Evolutionary conservation across 2,113 vertebrate genomes (phyloP).

Genomic region (Atlantisia rogersi): DNA sequence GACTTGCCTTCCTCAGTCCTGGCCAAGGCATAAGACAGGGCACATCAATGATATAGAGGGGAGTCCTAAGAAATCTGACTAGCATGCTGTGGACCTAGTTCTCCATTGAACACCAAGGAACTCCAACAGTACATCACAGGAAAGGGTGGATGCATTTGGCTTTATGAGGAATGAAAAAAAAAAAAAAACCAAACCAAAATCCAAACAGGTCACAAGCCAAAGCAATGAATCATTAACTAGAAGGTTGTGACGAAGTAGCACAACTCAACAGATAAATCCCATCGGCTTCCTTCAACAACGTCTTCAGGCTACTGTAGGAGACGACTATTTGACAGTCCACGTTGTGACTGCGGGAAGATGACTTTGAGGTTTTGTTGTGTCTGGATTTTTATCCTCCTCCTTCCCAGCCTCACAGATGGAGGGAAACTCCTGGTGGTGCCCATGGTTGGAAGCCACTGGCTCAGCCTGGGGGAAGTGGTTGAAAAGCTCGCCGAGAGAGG

Average conservation of each 20-base stretch:
- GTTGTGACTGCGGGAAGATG: not conserved
- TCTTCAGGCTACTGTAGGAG: not conserved
- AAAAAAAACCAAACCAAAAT: no score
- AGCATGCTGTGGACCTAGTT: not conserved
- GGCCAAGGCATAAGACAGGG: not conserved
- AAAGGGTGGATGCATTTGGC: not conserved
- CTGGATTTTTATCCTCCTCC: not conserved
- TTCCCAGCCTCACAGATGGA: conserved; percentile 33
- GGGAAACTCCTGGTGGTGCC: conserved; percentile 82
- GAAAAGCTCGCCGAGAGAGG: conserved; percentile 77
- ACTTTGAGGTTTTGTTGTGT: not conserved
- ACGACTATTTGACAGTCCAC: not conserved
- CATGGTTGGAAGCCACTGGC: conserved; percentile 88
- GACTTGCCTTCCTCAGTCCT: not conserved
- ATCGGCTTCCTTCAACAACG: not conserved
- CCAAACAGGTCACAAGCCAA: not conserved
- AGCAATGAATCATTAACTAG: not conserved
- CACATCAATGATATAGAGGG: not conserved
- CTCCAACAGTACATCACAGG: not conserved
- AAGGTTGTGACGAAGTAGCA: not conserved
- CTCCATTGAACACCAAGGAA: not conserved
- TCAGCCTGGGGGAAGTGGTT: conserved; percentile 83
- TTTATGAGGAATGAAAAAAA: not conserved
- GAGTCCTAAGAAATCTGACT: not conserved
- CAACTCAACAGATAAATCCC: not conserved